Evolutionary conservation across 2,797 vertebrate genomes (phyloP), one percentile per base, ranked within the genome.

Genomic region (Tenualosa thibaudeaui): DNA sequence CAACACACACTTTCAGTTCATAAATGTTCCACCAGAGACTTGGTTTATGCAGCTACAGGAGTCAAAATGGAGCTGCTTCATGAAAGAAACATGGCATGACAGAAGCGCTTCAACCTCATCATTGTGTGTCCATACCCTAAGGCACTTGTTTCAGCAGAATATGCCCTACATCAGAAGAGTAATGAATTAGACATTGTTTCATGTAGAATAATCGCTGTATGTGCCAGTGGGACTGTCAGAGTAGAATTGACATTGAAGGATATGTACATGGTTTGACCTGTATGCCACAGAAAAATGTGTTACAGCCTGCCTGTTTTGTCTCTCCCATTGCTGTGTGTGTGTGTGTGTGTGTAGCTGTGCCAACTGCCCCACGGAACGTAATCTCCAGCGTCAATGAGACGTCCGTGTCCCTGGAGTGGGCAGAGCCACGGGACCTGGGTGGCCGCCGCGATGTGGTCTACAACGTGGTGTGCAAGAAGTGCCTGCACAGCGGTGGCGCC

Each of bases 371-470:
- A 0, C 96, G 96, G 88, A 98, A 93, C 0, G 97, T 99, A 81
- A 98, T 99, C 92, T 99, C 98, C 94, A 99, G 97, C 0, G 97
- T 99, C 85, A 99, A 99, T 0, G 98, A 99, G 95, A 99, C 98
- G 0, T 99, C 98, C 0, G 94, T 99, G 88, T 97, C 96, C 91
- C 93, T 99, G 60, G 98, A 99, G 91, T 99, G 98, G 98, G 97
- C 96, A 0, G 97, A 99, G 91, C 98, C 98, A 0, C 94, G 95
- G 78, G 97, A 98, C 90, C 94, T 94, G 0, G 98, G 98, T 0
- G 97, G 98, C 46, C 95, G 98, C 9, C 94, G 96, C 0, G 98
- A 99, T 93, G 95, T 98, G 71, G 96, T 98, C 17, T 99, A 99
- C 86, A 99, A 98, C 0, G 93, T 99, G 87, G 98, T 99, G 93